A percentile compares a stretch with the other conserved stretches of the same genome.
These are phyloP conservation scores for Caenorhabditis sp. DNA, from an alignment of 2,888 invertebrate genomes.

Conservation along the genomic window DNA sequence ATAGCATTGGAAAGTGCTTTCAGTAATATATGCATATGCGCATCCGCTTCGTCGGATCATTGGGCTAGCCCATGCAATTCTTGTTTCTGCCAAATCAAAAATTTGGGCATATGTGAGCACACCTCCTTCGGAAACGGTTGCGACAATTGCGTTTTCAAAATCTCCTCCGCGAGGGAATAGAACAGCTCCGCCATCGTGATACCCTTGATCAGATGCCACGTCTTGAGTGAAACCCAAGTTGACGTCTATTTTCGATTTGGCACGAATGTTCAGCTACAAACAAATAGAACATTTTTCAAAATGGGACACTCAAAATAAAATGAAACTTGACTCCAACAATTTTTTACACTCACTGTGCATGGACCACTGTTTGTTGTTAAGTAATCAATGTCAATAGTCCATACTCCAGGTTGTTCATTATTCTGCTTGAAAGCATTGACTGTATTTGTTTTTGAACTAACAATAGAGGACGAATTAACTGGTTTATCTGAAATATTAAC, in stretches of 20 bases:
- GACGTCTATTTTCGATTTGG: slow-evolving; percentile 55
- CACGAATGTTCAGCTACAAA: slow-evolving; percentile 65
- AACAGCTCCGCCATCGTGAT: slow-evolving; percentile 65
- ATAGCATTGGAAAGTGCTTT: slow-evolving; percentile 67
- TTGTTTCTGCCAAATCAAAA: slow-evolving; percentile 67
- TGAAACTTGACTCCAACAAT: too few relatives aligned
- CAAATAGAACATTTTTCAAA: too few relatives aligned
- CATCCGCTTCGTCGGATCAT: slow-evolving; percentile 64
- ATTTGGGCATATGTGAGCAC: slow-evolving; percentile 67
- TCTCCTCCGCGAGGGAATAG: slow-evolving; percentile 65
- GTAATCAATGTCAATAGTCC: slow-evolving; percentile 64
- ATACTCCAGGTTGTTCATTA: slow-evolving; percentile 65
- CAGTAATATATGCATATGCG: slow-evolving; percentile 68
- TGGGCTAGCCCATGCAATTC: slow-evolving; percentile 72
- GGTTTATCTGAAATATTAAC: slow-evolving; percentile 57
- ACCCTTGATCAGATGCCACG: slow-evolving; percentile 60
- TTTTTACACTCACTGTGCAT: slow-evolving; percentile 64
- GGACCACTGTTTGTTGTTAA: slow-evolving; percentile 44
- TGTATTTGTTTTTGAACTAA: slow-evolving; percentile 67
- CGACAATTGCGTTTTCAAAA: slow-evolving; percentile 68
- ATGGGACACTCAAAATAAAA: too few relatives aligned
- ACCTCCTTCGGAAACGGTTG: slow-evolving; percentile 45
- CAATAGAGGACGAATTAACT: slow-evolving; percentile 38
- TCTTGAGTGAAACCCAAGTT: slow-evolving; percentile 71
- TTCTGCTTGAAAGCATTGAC: slow-evolving; percentile 57